Percentiles rank a stretch among this genome's conserved stretches.
phyloP scores from a whole-genome alignment of 2,888 invertebrate genomes.

The Drosophila percnosoma region DNA sequence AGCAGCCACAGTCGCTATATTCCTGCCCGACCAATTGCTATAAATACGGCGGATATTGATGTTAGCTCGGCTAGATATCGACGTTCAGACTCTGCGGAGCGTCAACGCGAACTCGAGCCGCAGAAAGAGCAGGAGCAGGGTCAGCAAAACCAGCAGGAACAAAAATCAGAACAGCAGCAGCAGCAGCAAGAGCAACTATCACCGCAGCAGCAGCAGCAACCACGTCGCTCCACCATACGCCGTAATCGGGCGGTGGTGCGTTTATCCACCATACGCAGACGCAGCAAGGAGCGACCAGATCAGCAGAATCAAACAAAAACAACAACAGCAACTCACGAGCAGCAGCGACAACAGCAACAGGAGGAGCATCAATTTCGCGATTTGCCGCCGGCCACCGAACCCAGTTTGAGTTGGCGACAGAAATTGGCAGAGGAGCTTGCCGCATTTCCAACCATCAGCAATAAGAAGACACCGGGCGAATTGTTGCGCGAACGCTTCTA shows the following conservation, averaged over 20 bases:
- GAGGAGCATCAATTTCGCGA: constrained; percentile 65
- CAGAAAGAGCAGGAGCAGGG: constrained; percentile 20
- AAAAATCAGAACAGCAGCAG: constrained; percentile 69
- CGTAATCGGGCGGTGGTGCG: constrained; percentile 91
- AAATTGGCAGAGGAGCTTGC: constrained; percentile 87
- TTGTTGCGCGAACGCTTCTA: constrained; percentile 89
- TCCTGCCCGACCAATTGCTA: constrained; percentile 88
- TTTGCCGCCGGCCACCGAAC: constrained; percentile 84
- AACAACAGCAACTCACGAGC: constrained; percentile 6
- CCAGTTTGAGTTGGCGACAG: constrained; percentile 87
- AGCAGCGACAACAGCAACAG: background rate
- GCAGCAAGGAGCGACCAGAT: constrained; percentile 73
- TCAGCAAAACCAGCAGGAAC: constrained; percentile 60
- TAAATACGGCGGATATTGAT: constrained; percentile 94
- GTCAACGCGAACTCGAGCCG: constrained; percentile 20
- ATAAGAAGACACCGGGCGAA: constrained; percentile 89
- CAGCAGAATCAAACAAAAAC: constrained; percentile 2
- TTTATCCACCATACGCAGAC: constrained; percentile 87
- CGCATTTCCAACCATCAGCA: constrained; percentile 67
- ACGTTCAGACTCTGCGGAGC: constrained; percentile 40
- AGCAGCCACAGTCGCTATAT: constrained; percentile 84
- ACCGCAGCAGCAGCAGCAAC: constrained; percentile 70
- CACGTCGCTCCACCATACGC: constrained; percentile 88
- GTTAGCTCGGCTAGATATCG: constrained; percentile 89
- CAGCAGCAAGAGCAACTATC: constrained; percentile 71